Conservation (phyloP, 2,888 invertebrate genomes). For the Drosophila meridiana region DNA sequence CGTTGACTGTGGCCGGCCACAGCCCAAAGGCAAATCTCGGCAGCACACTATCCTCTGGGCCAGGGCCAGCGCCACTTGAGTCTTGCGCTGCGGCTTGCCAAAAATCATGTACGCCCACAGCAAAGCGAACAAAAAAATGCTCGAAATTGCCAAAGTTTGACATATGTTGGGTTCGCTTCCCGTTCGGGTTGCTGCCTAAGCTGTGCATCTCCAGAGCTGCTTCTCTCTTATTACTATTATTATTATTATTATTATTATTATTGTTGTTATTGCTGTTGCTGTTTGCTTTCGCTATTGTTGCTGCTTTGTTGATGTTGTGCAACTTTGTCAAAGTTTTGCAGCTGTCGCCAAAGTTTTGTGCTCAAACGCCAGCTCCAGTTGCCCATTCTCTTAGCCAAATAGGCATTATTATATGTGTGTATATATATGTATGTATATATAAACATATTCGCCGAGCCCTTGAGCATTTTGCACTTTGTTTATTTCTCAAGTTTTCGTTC, state of each 20-base stretch:
- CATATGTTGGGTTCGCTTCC: constrained; percentile 55
- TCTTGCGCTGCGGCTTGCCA: constrained; percentile 49
- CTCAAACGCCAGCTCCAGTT: constrained; percentile 24
- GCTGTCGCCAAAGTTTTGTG: constrained; percentile 54
- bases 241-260: constrained; percentile 2
- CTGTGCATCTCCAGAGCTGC: constrained; percentile 13
- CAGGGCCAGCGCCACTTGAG: constrained; percentile 15
- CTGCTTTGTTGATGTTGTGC: constrained; percentile 48
- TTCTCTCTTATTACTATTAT: constrained; percentile 14
- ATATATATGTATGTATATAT: neutral
- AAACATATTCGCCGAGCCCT: constrained; percentile 22
- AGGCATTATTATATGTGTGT: constrained; percentile 38
- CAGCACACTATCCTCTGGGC: constrained; percentile 6
- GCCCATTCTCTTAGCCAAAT: constrained; percentile 38
- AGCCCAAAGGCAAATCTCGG: constrained; percentile 43
- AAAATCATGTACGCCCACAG: constrained; percentile 53
- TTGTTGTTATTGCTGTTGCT: constrained; percentile 7
- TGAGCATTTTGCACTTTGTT: constrained; percentile 13
- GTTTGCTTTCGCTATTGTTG: constrained; percentile 20
- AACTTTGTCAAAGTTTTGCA: constrained; percentile 63
- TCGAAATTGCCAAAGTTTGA: constrained; percentile 74
- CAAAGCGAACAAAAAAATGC: constrained; percentile 28
- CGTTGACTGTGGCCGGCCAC: constrained; percentile 38
- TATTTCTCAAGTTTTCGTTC: constrained; percentile 35
- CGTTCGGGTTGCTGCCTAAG: constrained; percentile 29